Conservation (phyloP, 2,113 vertebrate genomes). For the Bufo bufo region DNA sequence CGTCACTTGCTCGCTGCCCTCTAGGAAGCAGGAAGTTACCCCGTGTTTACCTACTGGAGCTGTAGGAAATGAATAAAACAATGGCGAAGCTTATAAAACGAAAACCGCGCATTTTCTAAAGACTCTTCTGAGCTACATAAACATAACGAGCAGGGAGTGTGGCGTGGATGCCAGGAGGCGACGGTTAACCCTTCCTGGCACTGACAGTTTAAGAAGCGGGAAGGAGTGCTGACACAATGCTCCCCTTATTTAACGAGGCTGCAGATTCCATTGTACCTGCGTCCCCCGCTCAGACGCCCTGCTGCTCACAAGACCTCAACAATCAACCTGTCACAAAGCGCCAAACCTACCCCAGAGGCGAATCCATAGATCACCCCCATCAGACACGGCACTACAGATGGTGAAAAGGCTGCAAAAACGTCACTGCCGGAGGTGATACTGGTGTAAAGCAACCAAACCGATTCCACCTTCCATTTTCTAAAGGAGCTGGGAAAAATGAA, state of each 20-base stretch:
- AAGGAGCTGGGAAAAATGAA: too few relatives aligned
- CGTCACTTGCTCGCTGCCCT: too few relatives aligned
- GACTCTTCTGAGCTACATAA: neutral
- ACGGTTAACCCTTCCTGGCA: neutral
- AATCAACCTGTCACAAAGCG: neutral
- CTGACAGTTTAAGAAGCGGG: neutral
- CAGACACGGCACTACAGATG: too few relatives aligned
- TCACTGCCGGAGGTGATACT: too few relatives aligned
- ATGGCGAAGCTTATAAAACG: conserved; percentile 22
- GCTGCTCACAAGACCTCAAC: neutral
- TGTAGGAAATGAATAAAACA: conserved; percentile 13
- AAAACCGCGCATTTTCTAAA: neutral
- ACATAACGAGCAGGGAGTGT: conserved; percentile 22
- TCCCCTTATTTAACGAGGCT: neutral
- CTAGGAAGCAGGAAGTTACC: conserved; percentile 8
- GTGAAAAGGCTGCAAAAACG: too few relatives aligned
- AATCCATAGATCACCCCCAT: neutral
- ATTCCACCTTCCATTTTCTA: too few relatives aligned
- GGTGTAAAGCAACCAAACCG: too few relatives aligned
- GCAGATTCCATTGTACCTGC: neutral
- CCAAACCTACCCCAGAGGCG: neutral
- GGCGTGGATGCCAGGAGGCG: neutral
- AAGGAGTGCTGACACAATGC: neutral
- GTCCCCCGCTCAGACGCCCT: neutral
- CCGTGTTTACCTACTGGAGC: neutral